Evolutionary conservation across 2,888 invertebrate species (phyloP).

Genomic region (Melieria picta): DNA sequence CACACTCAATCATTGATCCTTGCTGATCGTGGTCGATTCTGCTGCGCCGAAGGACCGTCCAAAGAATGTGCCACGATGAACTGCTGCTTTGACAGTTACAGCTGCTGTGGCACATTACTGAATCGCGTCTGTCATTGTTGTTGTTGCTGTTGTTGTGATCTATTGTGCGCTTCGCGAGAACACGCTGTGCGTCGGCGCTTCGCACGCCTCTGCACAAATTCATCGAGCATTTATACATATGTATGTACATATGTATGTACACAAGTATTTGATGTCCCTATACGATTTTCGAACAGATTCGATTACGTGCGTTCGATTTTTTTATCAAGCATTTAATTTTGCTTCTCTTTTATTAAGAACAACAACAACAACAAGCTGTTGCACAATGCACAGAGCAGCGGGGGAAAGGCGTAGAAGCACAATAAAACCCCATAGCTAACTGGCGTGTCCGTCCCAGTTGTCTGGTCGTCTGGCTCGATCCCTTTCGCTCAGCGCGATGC

Average conservation of each 20-base stretch:
- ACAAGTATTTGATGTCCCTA: too few species aligned
- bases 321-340: too few species aligned
- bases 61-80: conserved; percentile 40
- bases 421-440: neutral
- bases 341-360: neutral
- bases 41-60: neutral
- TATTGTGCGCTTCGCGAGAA: neutral
- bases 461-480: neutral
- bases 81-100: conserved; percentile 45
- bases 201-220: neutral
- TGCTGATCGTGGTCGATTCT: neutral
- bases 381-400: neutral
- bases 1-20: neutral
- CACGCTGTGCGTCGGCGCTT: neutral
- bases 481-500: neutral
- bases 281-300: too few species aligned
- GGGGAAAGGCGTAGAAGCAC: neutral
- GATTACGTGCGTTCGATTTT: too few species aligned
- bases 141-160: neutral
- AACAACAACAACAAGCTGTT: neutral
- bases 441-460: neutral
- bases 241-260: too few species aligned
- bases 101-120: conserved; percentile 34
- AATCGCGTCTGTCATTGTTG: neutral
- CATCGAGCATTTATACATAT: neutral